Percentiles rank a stretch among this genome's conserved stretches.
Conservation (phyloP, 2,888 invertebrate genomes). For the Dicyrtomina minuta region DNA sequence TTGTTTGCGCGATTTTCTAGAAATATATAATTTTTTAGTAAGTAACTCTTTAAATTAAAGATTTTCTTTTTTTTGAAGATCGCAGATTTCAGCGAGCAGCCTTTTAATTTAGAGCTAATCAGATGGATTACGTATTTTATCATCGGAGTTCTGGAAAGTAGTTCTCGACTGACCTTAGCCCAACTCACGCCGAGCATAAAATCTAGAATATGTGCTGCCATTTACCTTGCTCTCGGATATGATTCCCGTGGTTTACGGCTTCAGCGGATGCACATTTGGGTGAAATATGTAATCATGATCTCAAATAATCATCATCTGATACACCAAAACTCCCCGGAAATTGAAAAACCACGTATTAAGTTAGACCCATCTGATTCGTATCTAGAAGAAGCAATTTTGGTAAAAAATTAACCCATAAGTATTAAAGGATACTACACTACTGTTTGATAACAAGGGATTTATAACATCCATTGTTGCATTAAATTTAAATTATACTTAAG, state of each 20-base stretch:
- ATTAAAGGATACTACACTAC: neutral
- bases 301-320: slow-evolving; percentile 10
- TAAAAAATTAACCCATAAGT: neutral
- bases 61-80: slow-evolving; percentile 4
- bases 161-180: neutral
- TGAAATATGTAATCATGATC: slow-evolving; percentile 16
- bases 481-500: too few species aligned
- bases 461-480: too few species aligned
- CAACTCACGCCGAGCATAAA: neutral
- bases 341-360: neutral
- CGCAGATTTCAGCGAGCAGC: slow-evolving; percentile 22
- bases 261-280: slow-evolving; percentile 10
- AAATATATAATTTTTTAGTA: neutral
- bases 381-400: slow-evolving; percentile 24
- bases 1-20: too few species aligned
- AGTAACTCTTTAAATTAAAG: neutral
- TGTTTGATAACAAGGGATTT: too few species aligned
- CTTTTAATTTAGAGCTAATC: slow-evolving; percentile 24
- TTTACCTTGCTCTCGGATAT: slow-evolving; percentile 14
- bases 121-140: slow-evolving; percentile 25
- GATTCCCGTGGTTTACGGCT: neutral
- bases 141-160: slow-evolving; percentile 5
- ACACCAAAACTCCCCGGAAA: neutral
- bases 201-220: slow-evolving; percentile 19
- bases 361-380: neutral